Conservation (phyloP, 2,113 vertebrate genomes). For the Corynorhinus townsendii region DNA sequence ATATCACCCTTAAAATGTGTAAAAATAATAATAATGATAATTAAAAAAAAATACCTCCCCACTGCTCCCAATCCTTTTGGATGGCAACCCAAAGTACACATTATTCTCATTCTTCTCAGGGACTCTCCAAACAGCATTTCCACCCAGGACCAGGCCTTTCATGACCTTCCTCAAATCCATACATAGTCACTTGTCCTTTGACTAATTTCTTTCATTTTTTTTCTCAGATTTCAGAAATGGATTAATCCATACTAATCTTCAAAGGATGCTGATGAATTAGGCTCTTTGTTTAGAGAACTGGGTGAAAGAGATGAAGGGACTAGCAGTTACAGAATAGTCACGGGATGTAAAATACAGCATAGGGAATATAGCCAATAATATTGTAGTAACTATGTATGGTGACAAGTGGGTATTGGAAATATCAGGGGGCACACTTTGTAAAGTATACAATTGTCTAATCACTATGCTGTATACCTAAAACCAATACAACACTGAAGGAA, state of each 20-base stretch:
- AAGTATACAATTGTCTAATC: background rate
- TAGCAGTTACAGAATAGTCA: background rate
- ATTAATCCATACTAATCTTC: background rate
- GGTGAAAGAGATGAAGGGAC: background rate
- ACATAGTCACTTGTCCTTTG: background rate
- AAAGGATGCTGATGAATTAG: background rate
- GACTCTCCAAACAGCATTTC: background rate
- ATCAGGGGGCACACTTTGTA: background rate
- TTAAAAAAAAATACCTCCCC: background rate
- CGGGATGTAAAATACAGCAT: background rate
- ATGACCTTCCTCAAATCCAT: background rate
- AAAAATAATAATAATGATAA: background rate
- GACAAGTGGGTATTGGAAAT: background rate
- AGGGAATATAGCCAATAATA: background rate
- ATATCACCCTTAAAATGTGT: background rate
- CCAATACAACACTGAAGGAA: background rate
- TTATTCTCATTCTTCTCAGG: background rate
- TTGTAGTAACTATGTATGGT: background rate
- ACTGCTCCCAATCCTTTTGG: background rate
- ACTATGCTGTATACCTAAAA: background rate
- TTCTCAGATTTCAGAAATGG: background rate
- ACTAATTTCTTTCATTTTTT: background rate
- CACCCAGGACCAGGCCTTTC: background rate
- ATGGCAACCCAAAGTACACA: background rate
- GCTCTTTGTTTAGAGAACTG: slow-evolving; percentile 5